phyloP scores from a whole-genome alignment of 2,113 vertebrate species.

The Astur gentilis region DNA sequence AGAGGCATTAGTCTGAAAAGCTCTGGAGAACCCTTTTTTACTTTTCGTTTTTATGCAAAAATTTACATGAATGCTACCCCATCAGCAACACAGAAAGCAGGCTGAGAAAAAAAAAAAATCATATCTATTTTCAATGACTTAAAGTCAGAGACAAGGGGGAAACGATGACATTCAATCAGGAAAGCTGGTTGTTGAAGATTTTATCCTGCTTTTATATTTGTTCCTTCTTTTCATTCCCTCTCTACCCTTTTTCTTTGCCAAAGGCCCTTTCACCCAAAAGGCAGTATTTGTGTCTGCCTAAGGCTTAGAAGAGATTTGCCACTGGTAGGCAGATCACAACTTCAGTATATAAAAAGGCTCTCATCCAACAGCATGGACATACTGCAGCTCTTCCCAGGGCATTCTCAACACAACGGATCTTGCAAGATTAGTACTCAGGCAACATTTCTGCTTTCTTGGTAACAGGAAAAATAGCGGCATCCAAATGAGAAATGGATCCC shows the following conservation, averaged over 20 bases:
- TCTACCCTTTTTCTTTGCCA: not conserved
- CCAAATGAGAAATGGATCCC: not conserved
- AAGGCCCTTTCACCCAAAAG: not conserved
- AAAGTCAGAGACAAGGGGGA: not conserved
- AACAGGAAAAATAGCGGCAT: not conserved
- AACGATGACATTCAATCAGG: not conserved
- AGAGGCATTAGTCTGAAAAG: not conserved
- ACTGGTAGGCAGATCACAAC: not conserved
- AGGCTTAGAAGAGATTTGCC: not conserved
- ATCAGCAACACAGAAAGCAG: not conserved
- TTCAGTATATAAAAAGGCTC: not conserved
- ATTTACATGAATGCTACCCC: not conserved
- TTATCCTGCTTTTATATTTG: not conserved
- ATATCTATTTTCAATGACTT: not conserved
- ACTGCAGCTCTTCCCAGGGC: not conserved
- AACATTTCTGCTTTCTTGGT: not conserved
- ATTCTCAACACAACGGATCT: not conserved
- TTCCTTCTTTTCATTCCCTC: not conserved
- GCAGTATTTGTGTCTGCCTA: not conserved
- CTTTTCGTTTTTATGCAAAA: not conserved
- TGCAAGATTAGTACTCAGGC: not conserved
- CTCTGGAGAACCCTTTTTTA: not conserved
- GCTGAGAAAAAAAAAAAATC: not conserved
- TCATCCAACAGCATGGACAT: not conserved
- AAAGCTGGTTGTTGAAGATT: not conserved